Evolutionary conservation across 92 coral and sea anemone species (phyloP), one percentile per base, ranked within the genome.

Genomic region (Siderastrea radians): DNA sequence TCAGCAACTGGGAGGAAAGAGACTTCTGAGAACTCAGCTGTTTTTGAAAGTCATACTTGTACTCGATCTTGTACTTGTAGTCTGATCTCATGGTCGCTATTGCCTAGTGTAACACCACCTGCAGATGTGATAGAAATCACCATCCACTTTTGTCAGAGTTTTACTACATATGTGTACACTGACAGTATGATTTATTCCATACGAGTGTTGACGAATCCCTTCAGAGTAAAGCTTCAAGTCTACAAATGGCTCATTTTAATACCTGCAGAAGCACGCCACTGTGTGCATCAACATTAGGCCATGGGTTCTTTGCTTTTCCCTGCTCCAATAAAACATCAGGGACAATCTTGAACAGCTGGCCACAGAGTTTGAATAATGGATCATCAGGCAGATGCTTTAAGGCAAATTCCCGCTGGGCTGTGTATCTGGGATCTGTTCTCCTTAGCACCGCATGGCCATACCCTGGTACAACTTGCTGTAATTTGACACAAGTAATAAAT

Each of bases 231-330:
- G 12, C 8, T 55, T 5, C 61, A 55, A 77, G n/a, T 1, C 26
- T 52, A 75, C 26, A 53, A 55, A 55, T 12, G 63, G 7, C 2
- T 7, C 49, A 47, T 48, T 15, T 1, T 2, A 75, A 38, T 68
- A 96, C 99, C 96, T 94, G 96, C 45, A 95, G 86, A 11, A 97
- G 92, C 38, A 97, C 99, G 17, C 99, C 99, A 89, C 99, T 97
- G 77, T 97, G 99, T 15, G 99, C 99, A 77, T 97, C 99, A 45
- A 97, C 99, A 91, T 97, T 97, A 7, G 99, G 99, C 99, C 99
- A 97, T 38, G 99, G 99, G 84, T 97, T 97, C 90, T 97, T 97
- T 44, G 99, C 99, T 87, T 95, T 97, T 90, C 99, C 99, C 73
- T 95, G 98, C 63, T 97, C 98, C 49, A 97, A 91, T 61, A 97